phyloP scores from a whole-genome alignment of 1,140 invertebrate genomes.

The Theocolax elegans region DNA sequence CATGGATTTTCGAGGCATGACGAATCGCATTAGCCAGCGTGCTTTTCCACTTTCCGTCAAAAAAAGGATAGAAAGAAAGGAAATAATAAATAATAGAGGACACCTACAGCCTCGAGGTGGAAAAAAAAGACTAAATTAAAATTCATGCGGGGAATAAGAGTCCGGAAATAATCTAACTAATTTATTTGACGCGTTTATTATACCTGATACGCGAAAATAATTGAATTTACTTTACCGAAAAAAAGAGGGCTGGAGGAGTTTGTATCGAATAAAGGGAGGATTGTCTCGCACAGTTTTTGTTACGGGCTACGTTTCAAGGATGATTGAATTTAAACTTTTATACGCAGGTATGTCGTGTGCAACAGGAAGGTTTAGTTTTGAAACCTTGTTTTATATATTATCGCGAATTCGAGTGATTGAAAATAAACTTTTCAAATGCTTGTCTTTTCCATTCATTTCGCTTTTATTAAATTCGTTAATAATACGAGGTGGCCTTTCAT shows the following conservation, averaged over 20 bases:
- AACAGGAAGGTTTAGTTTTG: background rate
- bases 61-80: too few relatives aligned
- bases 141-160: background rate
- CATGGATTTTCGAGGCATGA: conserved; percentile 38
- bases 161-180: conserved; percentile 9
- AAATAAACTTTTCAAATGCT: background rate
- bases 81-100: too few relatives aligned
- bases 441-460: too few relatives aligned
- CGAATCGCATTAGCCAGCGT: conserved; percentile 29
- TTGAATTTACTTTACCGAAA: conserved; percentile 9
- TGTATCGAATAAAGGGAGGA: background rate
- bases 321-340: conserved; percentile 14
- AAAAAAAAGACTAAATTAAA: conserved; percentile 29
- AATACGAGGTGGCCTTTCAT: too few relatives aligned
- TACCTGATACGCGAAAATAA: background rate
- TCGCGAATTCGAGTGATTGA: background rate
- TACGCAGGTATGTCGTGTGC: background rate
- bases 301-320: background rate
- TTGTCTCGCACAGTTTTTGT: background rate
- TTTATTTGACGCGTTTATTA: conserved; percentile 21
- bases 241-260: background rate
- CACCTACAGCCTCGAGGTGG: too few relatives aligned
- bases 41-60: background rate
- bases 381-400: background rate
- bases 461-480: too few relatives aligned